Evolutionary conservation across 2,888 invertebrate genomes (phyloP).

Genomic region (Macrophya annulata): DNA sequence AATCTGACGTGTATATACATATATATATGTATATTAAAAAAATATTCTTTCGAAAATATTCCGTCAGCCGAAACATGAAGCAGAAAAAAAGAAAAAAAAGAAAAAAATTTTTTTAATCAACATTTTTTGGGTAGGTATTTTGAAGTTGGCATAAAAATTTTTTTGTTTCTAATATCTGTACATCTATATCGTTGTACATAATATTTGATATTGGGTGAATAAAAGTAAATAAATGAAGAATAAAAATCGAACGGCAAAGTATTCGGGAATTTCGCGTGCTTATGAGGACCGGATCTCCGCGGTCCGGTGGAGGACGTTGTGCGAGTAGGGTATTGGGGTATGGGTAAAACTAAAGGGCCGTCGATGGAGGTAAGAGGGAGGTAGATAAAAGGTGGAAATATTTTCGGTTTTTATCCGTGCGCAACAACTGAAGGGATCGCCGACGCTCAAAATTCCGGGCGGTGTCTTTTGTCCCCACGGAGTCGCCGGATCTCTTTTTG

Average conservation of each 20-base stretch:
- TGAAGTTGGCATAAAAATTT: background rate
- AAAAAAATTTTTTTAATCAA: background rate
- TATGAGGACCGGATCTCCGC: constrained; percentile 46
- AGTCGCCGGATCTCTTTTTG: constrained; percentile 40
- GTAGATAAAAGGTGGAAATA: constrained; percentile 57
- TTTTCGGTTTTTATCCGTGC: constrained; percentile 58
- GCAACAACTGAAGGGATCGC: constrained; percentile 69
- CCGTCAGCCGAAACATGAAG: too few species aligned
- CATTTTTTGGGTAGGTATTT: background rate
- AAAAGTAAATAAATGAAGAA: background rate
- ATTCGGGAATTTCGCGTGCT: constrained; percentile 48
- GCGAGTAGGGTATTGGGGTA: constrained; percentile 15
- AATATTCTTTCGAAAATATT: background rate
- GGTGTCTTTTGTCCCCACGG: constrained; percentile 75
- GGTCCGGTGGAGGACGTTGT: background rate
- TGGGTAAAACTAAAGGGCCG: constrained; percentile 14
- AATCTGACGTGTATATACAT: background rate
- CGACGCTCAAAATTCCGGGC: constrained; percentile 78
- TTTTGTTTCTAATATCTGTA: background rate
- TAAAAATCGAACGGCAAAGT: background rate
- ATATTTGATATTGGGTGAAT: background rate
- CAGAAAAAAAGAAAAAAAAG: background rate
- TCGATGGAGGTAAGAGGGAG: constrained; percentile 58
- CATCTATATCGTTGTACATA: background rate
- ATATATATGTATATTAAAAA: too few species aligned